A percentile compares a stretch with the other conserved stretches of the same genome.
Conservation (phyloP, 2,113 vertebrate genomes). For the Misgurnus mizolepis region DNA sequence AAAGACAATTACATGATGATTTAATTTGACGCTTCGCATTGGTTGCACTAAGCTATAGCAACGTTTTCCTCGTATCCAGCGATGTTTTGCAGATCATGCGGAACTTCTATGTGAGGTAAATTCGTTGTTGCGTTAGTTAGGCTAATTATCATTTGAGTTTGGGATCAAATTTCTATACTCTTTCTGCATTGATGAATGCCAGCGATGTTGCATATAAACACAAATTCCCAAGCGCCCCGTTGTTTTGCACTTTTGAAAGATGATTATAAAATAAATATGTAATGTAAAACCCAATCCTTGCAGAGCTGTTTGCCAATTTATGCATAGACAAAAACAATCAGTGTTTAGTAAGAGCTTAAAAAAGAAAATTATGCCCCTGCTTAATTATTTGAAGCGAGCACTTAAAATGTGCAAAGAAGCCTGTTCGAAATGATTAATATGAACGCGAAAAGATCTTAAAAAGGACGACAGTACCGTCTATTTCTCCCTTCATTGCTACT, state of each 20-base stretch:
- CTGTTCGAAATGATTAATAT: conserved; percentile 42
- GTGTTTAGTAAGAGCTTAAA: conserved; percentile 1
- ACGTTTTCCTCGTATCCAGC: neutral
- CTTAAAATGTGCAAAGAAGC: conserved; percentile 26
- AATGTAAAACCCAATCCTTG: conserved; percentile 8
- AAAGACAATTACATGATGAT: conserved; percentile 49
- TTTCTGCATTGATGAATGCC: conserved; percentile 16
- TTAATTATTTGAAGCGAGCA: conserved; percentile 27
- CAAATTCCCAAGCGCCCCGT: neutral
- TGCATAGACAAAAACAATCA: conserved; percentile 28
- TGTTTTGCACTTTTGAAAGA: conserved; percentile 26
- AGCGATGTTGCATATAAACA: neutral
- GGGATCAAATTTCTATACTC: neutral
- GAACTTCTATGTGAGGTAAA: neutral
- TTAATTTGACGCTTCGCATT: conserved; percentile 47
- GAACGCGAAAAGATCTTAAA: conserved; percentile 35
- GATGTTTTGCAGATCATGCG: conserved; percentile 4
- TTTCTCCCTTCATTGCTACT: conserved; percentile 44
- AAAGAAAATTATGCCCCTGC: neutral
- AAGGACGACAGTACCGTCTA: conserved; percentile 32
- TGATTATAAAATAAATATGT: conserved; percentile 31
- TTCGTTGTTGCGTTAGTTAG: neutral
- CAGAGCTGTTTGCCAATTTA: conserved; percentile 27
- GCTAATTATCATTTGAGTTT: conserved; percentile 14
- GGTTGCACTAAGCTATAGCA: conserved; percentile 37